Conservation (phyloP, 2,797 vertebrate species). For the Sebastes minor region DNA sequence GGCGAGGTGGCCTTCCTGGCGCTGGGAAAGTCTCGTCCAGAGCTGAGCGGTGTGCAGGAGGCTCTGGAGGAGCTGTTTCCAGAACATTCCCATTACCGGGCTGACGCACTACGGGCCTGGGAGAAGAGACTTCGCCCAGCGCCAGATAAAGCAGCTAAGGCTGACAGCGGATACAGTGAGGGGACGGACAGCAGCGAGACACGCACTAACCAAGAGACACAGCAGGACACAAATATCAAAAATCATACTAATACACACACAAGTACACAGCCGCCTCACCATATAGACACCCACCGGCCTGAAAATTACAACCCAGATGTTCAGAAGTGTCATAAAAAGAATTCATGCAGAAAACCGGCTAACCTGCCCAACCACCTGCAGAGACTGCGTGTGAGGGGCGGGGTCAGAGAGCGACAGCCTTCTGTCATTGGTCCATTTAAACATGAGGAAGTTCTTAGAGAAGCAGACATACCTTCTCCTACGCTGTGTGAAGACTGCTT, state of each 20-base stretch:
- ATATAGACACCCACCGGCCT: neutral
- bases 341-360: slow-evolving; percentile 46
- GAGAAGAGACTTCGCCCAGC: slow-evolving; percentile 82
- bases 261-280: neutral
- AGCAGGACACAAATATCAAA: slow-evolving; percentile 26
- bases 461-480: slow-evolving; percentile 29
- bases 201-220: slow-evolving; percentile 8
- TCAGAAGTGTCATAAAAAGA: slow-evolving; percentile 52
- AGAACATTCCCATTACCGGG: slow-evolving; percentile 78
- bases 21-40: slow-evolving; percentile 87
- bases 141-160: slow-evolving; percentile 83
- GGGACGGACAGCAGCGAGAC: slow-evolving; percentile 48
- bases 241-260: slow-evolving; percentile 7
- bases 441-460: slow-evolving; percentile 66
- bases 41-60: slow-evolving; percentile 85
- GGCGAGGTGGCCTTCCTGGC: slow-evolving; percentile 93
- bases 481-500: slow-evolving; percentile 77
- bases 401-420: slow-evolving; percentile 37
- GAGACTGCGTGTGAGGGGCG: slow-evolving; percentile 63
- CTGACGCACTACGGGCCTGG: slow-evolving; percentile 78
- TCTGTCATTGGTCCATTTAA: slow-evolving; percentile 55
- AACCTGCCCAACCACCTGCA: slow-evolving; percentile 77
- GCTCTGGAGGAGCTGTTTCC: slow-evolving; percentile 92
- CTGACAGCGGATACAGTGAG: slow-evolving; percentile 84
- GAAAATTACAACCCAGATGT: slow-evolving; percentile 18